Base-by-base conservation (phyloP, 2,113 vertebrate genomes). In the Bufo gargarizans region DNA sequence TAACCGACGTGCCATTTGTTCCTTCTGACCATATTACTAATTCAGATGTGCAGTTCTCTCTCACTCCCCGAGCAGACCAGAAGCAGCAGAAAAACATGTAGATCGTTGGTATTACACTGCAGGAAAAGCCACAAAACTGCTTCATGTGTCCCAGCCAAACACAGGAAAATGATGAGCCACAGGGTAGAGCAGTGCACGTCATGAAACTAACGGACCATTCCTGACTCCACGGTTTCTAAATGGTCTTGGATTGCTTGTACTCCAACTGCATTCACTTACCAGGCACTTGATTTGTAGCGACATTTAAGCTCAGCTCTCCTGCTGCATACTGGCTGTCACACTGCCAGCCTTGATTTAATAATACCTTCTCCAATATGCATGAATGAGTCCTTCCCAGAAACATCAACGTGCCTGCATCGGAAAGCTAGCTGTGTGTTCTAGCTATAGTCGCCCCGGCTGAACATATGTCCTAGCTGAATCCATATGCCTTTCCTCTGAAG, bases 1-100 rank as follows among this genome's bases (percentile, higher is more conserved):
- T 93, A 99, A 95, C 92, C 93, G 95, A 86, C 94, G 94, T 91
- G 97, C 97, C 98, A 99, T 99, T 94, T 94, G 94, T 94, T 95
- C 95, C 96, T 94, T 94, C 94, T 94, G 95, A 85, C 93, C 95
- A 96, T 94, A 91, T 94, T 92, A 93, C 89, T 90, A 91, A 91
- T 92, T 63, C 87, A 91, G 89, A 94, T 89, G 92, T 96, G 95
- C 95, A 93, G 93, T 92, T 91, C 85, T 84, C 61, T 89, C 90
- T 90, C 90, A 89, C 92, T 89, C 89, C 83, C 89, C 82, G 90
- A 90, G 90, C 91, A 90, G 86, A 89, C 89, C 90, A 89, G 91
- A 93, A 93, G 94, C 96, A 96, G 96, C 95, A 96, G 96, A 92
- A 91, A 93, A 93, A 93, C 93, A 92, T 90, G 90, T 92, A 91